Percentiles rank a stretch among this genome's conserved stretches.
phyloP scores from a whole-genome alignment of 2,797 vertebrate species.

The Cygnus olor region DNA sequence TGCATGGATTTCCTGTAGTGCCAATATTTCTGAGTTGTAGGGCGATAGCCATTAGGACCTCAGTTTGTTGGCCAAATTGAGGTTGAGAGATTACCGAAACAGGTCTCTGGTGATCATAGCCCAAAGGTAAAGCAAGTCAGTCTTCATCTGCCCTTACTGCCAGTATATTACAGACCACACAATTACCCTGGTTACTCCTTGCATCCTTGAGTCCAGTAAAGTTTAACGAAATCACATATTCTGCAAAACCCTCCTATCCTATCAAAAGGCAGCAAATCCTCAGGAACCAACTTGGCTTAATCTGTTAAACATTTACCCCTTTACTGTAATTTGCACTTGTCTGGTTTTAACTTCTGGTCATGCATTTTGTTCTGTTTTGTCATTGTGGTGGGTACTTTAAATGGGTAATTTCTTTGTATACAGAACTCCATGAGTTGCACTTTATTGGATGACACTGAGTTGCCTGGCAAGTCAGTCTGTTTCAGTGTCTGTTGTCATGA shows the following conservation, averaged over 20 bases:
- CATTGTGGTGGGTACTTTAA: slow-evolving; percentile 7
- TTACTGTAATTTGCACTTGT: not conserved
- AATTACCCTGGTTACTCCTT: not conserved
- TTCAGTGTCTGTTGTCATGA: not conserved
- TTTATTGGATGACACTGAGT: not conserved
- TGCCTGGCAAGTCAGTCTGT: slow-evolving; percentile 6
- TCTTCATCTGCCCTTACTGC: not conserved
- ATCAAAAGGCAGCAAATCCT: not conserved
- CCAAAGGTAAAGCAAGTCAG: not conserved
- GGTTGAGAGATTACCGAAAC: not conserved
- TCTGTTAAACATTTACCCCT: not conserved
- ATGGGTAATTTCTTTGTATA: not conserved
- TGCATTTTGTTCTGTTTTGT: not conserved
- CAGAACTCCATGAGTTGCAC: not conserved
- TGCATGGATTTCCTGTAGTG: not conserved
- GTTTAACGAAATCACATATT: not conserved
- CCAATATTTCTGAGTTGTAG: not conserved
- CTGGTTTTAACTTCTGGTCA: not conserved
- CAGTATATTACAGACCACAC: not conserved
- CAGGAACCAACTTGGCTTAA: not conserved
- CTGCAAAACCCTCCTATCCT: not conserved
- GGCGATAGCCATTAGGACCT: not conserved
- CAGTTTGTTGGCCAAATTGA: not conserved
- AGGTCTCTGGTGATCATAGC: not conserved
- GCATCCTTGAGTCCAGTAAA: not conserved